Evolutionary conservation across 2,113 vertebrate genomes (phyloP).

Genomic region (Fregetta grallaria): DNA sequence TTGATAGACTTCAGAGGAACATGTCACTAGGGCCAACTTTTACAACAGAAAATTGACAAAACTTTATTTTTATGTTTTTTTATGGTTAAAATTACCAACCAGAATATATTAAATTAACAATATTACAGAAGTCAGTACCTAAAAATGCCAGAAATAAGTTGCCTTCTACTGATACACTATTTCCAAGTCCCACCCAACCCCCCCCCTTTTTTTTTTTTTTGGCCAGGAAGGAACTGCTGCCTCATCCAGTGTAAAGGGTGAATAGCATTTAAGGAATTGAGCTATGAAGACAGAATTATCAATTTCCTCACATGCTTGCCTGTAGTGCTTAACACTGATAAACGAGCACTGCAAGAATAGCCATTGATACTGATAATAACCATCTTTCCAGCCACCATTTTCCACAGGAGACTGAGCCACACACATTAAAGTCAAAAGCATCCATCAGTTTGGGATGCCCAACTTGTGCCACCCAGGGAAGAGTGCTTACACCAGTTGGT

Average conservation of each 20-base stretch:
- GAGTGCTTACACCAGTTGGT: not conserved
- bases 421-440: not conserved
- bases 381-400: not conserved
- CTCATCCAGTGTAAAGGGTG: not conserved
- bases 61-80: not conserved
- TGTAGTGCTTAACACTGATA: not conserved
- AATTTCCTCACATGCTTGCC: not conserved
- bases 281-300: not conserved
- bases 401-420: not conserved
- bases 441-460: not conserved
- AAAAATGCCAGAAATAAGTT: not conserved
- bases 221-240: not conserved
- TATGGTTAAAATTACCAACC: not conserved
- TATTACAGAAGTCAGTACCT: not conserved
- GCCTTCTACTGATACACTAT: not conserved
- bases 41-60: not conserved
- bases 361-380: not conserved
- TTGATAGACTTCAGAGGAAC: not conserved
- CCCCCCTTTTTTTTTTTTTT: not conserved
- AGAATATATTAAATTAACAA: not conserved
- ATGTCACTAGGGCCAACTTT: not conserved
- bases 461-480: not conserved
- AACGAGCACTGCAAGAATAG: not conserved
- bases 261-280: not conserved
- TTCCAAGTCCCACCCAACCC: not conserved